Evolutionary conservation across 1,140 invertebrate genomes (phyloP).

Genomic region (Papilio polyxenes): DNA sequence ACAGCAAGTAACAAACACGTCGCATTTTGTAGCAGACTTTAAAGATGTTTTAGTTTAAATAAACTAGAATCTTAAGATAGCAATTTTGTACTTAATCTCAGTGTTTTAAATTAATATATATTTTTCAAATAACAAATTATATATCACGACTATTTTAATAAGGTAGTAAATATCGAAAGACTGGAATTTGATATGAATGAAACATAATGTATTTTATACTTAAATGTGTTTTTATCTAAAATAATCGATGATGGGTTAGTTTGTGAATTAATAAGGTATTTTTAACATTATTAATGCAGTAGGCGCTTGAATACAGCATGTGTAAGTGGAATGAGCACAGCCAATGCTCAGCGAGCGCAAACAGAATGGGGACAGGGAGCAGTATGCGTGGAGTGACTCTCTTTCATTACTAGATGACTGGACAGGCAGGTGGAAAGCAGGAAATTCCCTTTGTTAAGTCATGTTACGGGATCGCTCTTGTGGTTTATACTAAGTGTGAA

Average conservation of each 20-base stretch:
- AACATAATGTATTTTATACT: too few species aligned
- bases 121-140: background rate
- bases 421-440: slow-evolving; percentile 51
- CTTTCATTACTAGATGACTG: slow-evolving; percentile 69
- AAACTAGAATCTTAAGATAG: background rate
- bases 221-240: background rate
- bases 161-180: background rate
- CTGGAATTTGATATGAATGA: background rate
- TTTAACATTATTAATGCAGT: slow-evolving; percentile 2
- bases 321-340: slow-evolving; percentile 11
- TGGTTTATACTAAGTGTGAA: slow-evolving; percentile 35
- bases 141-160: background rate
- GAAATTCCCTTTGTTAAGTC: slow-evolving; percentile 60
- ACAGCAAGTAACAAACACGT: slow-evolving; percentile 70
- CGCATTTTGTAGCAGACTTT: slow-evolving; percentile 44
- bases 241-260: background rate
- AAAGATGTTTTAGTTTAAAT: slow-evolving; percentile 33
- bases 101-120: too few species aligned
- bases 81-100: too few species aligned
- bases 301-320: background rate
- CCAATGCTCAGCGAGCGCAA: slow-evolving; percentile 53
- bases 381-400: slow-evolving; percentile 48
- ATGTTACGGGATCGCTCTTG: slow-evolving; percentile 39
- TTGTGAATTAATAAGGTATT: background rate
- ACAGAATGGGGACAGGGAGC: slow-evolving; percentile 54